phyloP scores from a whole-genome alignment of 2,113 vertebrate species.

The Chlorodrepanis virens region DNA sequence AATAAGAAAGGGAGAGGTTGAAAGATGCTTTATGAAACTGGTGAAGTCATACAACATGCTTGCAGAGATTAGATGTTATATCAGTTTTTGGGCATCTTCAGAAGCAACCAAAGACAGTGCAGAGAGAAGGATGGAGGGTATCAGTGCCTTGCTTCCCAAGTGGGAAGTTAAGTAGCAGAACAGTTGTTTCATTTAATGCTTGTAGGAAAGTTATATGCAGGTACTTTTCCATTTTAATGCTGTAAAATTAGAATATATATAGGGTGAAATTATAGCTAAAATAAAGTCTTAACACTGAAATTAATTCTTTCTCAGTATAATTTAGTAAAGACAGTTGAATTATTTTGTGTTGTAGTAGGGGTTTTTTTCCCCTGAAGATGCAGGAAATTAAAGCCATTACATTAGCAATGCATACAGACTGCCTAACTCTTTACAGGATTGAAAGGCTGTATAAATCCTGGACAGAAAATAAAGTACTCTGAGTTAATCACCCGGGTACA shows the following conservation, averaged over 20 bases:
- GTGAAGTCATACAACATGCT: neutral
- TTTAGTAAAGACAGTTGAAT: neutral
- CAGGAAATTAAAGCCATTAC: neutral
- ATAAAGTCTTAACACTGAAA: neutral
- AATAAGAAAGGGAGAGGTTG: neutral
- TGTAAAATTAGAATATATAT: neutral
- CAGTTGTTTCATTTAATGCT: neutral
- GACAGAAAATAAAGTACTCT: neutral
- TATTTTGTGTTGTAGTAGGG: neutral
- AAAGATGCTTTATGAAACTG: neutral
- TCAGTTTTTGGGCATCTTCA: neutral
- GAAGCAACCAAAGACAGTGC: fast-evolving
- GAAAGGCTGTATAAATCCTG: neutral
- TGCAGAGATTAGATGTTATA: neutral
- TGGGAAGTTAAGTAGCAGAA: neutral
- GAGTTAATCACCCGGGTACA: neutral
- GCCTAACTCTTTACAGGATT: neutral
- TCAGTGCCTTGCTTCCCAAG: neutral
- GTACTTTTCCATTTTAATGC: neutral
- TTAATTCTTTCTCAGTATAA: neutral
- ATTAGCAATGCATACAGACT: neutral
- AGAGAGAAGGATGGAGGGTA: neutral
- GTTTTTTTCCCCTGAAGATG: neutral
- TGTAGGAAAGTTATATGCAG: neutral
- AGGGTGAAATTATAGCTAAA: neutral